These are phyloP conservation scores for Drosophila biarmipes DNA, from an alignment of 1,140 invertebrate genomes.

Conservation along the genomic window DNA sequence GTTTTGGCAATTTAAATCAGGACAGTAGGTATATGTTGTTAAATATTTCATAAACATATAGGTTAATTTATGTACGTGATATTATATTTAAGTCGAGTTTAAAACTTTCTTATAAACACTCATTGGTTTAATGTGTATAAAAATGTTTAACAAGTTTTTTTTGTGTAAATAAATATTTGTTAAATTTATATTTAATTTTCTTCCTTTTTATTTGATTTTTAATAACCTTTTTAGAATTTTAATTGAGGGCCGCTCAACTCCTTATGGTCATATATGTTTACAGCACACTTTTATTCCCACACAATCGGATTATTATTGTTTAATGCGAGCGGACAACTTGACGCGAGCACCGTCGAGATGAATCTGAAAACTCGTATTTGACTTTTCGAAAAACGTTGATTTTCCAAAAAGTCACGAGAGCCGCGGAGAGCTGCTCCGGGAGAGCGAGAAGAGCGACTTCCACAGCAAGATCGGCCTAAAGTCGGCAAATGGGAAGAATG, in stretches of 20 bases:
- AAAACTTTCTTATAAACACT: too few relatives aligned
- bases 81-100: too few relatives aligned
- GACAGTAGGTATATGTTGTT: too few relatives aligned
- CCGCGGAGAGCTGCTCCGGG: constrained; percentile 1
- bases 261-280: not conserved
- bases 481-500: constrained; percentile 38
- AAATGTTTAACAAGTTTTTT: too few relatives aligned
- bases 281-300: constrained; percentile 1
- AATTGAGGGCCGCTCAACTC: not conserved
- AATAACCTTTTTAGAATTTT: constrained; percentile 9
- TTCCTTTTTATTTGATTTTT: not conserved
- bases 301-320: constrained; percentile 7
- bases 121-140: too few relatives aligned
- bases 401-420: constrained; percentile 56
- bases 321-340: constrained; percentile 49
- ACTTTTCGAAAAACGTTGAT: constrained; percentile 71
- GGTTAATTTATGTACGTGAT: too few relatives aligned
- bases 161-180: not conserved
- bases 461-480: constrained; percentile 14
- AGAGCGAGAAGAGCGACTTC: constrained; percentile 14
- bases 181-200: not conserved
- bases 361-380: constrained; percentile 70
- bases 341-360: constrained; percentile 69
- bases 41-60: too few relatives aligned
- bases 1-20: too few relatives aligned